Evolutionary conservation across 2,888 invertebrate species (phyloP).

Genomic region (Cerceris rybyensis): DNA sequence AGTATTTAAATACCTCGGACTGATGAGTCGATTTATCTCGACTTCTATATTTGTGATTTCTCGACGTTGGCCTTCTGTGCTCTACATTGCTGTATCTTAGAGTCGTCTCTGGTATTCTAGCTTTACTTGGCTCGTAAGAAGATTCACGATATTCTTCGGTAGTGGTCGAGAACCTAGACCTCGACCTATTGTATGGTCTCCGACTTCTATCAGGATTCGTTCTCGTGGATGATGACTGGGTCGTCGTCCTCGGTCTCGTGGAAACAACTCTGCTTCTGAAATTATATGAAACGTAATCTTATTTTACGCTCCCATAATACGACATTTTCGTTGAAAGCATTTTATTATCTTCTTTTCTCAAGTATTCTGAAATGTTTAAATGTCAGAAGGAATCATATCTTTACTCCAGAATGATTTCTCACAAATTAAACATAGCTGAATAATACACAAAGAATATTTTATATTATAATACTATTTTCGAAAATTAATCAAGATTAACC

Average conservation of each 20-base stretch:
- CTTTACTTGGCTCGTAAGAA: constrained; percentile 74
- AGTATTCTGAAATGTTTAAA: too few relatives aligned
- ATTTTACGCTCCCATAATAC: not conserved
- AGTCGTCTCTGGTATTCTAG: constrained; percentile 71
- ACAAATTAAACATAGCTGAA: too few relatives aligned
- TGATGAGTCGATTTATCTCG: constrained; percentile 59
- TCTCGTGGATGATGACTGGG: constrained; percentile 64
- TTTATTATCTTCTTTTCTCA: not conserved
- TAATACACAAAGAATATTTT: too few relatives aligned
- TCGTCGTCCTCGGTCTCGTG: constrained; percentile 68
- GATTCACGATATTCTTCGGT: constrained; percentile 77
- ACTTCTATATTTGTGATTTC: constrained; percentile 62
- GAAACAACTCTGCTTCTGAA: constrained; percentile 41
- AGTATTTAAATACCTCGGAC: constrained; percentile 51
- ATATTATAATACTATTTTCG: too few relatives aligned
- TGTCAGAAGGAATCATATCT: too few relatives aligned
- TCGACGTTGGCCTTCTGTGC: constrained; percentile 59
- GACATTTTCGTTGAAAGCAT: not conserved
- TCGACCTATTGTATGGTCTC: constrained; percentile 75
- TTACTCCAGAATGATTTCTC: too few relatives aligned
- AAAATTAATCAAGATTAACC: too few relatives aligned
- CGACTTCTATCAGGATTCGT: constrained; percentile 69
- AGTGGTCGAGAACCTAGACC: constrained; percentile 73
- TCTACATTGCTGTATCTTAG: constrained; percentile 62
- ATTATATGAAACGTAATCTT: not conserved